Conservation (phyloP, 2,113 vertebrate species). For the Chaetodon auriga region DNA sequence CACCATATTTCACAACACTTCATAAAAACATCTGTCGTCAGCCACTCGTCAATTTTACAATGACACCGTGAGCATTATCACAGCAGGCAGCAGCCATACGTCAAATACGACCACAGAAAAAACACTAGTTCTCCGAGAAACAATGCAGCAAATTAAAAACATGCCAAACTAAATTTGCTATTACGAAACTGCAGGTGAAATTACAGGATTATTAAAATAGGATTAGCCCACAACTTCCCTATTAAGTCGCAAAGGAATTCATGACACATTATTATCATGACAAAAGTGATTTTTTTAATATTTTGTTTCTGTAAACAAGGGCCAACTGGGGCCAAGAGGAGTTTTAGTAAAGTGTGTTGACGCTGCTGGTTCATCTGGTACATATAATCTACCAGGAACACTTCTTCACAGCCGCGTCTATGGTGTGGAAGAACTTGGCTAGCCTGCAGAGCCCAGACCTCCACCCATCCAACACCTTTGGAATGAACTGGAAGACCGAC, state of each 20-base stretch:
- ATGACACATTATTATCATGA: background rate
- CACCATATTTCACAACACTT: constrained; percentile 24
- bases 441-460: background rate
- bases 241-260: too few species aligned
- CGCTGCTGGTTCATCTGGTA: background rate
- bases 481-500: background rate
- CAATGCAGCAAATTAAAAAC: background rate
- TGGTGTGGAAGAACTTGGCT: background rate
- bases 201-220: background rate
- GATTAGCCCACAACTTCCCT: background rate
- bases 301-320: background rate
- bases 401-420: too few species aligned
- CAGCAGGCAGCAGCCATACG: background rate
- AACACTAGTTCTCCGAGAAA: background rate
- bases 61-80: background rate
- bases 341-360: background rate
- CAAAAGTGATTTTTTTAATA: background rate
- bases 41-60: background rate
- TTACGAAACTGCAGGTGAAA: too few species aligned
- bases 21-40: constrained; percentile 40
- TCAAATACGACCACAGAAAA: background rate
- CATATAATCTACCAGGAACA: background rate
- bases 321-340: background rate
- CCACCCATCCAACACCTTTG: background rate
- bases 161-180: background rate